Percentiles rank a stretch among this genome's conserved stretches.
Evolutionary conservation across 2,888 invertebrate species (phyloP).

Genomic region (Trichacis sp.): DNA sequence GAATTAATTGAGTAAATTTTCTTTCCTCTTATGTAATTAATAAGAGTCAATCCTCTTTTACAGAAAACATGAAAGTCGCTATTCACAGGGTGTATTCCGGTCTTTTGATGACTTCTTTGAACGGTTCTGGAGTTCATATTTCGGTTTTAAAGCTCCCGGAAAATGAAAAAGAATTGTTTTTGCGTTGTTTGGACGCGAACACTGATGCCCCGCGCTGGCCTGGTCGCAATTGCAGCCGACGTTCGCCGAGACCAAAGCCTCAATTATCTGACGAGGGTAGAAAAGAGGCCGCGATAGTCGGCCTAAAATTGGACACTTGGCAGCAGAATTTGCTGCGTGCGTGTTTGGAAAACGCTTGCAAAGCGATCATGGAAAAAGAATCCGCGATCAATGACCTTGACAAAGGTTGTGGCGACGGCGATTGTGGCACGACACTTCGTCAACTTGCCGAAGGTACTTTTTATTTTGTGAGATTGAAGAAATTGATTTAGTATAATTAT

Average conservation of each 20-base stretch:
- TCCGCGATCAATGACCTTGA: constrained; percentile 69
- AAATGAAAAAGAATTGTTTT: constrained; percentile 67
- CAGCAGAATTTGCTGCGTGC: constrained; percentile 54
- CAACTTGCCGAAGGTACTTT: constrained; percentile 72
- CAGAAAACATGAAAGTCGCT: constrained; percentile 51
- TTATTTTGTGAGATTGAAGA: neutral
- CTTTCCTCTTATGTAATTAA: too few species aligned
- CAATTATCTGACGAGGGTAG: constrained; percentile 13
- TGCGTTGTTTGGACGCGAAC: constrained; percentile 73
- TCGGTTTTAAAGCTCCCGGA: constrained; percentile 75
- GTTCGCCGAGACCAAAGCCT: constrained; percentile 17
- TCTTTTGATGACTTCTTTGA: constrained; percentile 79
- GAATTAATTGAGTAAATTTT: too few species aligned
- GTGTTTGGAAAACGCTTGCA: constrained; percentile 67
- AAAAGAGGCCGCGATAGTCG: constrained; percentile 28
- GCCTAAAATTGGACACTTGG: constrained; percentile 44
- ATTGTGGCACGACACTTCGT: constrained; percentile 74
- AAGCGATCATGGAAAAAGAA: constrained; percentile 54
- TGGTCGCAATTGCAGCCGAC: constrained; percentile 68
- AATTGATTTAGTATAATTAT: neutral
- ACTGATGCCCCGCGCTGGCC: constrained; percentile 75
- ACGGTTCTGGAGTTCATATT: constrained; percentile 83
- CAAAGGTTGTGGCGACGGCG: constrained; percentile 75
- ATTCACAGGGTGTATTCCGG: constrained; percentile 66
- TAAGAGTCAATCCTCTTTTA: too few species aligned